These are phyloP conservation scores for Muraenolepis orangiensis DNA, from an alignment of 2,797 vertebrate species.

Conservation along the genomic window DNA sequence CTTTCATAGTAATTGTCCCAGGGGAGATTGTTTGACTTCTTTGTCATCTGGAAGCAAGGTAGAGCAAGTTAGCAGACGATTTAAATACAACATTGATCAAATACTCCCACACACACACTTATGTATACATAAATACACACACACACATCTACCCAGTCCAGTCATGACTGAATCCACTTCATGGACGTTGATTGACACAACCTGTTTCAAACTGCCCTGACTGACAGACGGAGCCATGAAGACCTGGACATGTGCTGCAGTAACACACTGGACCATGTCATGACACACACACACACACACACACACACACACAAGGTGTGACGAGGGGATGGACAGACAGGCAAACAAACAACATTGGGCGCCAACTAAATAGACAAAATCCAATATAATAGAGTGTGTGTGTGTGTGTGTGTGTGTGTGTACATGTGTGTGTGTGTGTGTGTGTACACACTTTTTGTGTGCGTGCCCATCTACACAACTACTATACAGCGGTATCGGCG, in stretches of 20 bases:
- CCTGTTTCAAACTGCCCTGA: not conserved
- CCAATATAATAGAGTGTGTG: not conserved
- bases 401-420: no score
- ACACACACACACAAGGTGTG: not conserved
- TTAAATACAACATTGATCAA: slow-evolving; percentile 20
- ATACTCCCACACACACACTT: slow-evolving; percentile 26
- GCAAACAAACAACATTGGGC: not conserved
- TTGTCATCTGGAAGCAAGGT: slow-evolving; percentile 93
- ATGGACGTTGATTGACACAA: not conserved
- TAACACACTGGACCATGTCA: not conserved
- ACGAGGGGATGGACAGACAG: not conserved
- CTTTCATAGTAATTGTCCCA: slow-evolving; percentile 96
- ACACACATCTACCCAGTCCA: not conserved
- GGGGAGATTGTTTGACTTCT: slow-evolving; percentile 88
- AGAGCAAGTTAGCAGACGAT: slow-evolving; percentile 69
- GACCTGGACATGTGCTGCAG: not conserved
- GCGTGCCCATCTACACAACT: not conserved
- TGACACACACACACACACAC: not conserved
- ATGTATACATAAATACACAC: slow-evolving; percentile 7
- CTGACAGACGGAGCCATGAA: not conserved
- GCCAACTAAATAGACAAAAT: not conserved
- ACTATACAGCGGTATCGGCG: slow-evolving; percentile 25
- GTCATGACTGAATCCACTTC: slow-evolving; percentile 11
- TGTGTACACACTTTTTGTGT: no score
- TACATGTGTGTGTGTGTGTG: not conserved